A percentile compares a stretch with the other conserved stretches of the same genome.
phyloP scores from a whole-genome alignment of 2,888 invertebrate species.

The Abrostola tripartita region DNA sequence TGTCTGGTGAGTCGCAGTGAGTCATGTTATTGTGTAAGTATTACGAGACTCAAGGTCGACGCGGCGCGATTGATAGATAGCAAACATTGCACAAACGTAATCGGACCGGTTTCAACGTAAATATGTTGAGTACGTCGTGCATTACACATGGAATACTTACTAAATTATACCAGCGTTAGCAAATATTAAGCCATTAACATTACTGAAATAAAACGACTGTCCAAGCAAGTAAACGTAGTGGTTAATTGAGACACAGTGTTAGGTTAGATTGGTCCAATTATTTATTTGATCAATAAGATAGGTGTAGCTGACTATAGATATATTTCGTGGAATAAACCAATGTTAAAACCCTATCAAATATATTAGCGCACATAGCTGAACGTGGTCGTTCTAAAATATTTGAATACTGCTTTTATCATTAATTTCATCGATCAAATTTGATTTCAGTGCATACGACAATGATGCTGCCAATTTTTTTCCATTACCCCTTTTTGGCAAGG shows the following conservation, averaged over 20 bases:
- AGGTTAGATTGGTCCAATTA: conserved; percentile 21
- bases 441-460: too few relatives aligned
- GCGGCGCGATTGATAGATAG: conserved; percentile 57
- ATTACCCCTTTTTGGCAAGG: too few relatives aligned
- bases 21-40: conserved; percentile 62
- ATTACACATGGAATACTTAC: conserved; percentile 31
- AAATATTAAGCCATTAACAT: conserved; percentile 20
- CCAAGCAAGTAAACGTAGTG: conserved; percentile 31
- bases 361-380: too few relatives aligned
- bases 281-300: not conserved
- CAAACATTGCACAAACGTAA: conserved; percentile 44
- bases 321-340: too few relatives aligned
- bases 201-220: conserved; percentile 35
- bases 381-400: too few relatives aligned
- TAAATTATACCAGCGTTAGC: conserved; percentile 37
- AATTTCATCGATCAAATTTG: too few relatives aligned
- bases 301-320: too few relatives aligned
- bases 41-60: conserved; percentile 62
- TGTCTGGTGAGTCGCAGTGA: conserved; percentile 65
- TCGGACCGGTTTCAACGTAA: conserved; percentile 41
- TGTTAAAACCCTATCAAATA: too few relatives aligned
- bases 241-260: conserved; percentile 23
- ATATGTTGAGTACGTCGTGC: conserved; percentile 45
- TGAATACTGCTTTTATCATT: too few relatives aligned
- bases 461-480: too few relatives aligned